Percentiles rank a stretch among this genome's conserved stretches.
phyloP scores from a whole-genome alignment of 2,888 invertebrate species.

The Caenorhabditis macrosperma region DNA sequence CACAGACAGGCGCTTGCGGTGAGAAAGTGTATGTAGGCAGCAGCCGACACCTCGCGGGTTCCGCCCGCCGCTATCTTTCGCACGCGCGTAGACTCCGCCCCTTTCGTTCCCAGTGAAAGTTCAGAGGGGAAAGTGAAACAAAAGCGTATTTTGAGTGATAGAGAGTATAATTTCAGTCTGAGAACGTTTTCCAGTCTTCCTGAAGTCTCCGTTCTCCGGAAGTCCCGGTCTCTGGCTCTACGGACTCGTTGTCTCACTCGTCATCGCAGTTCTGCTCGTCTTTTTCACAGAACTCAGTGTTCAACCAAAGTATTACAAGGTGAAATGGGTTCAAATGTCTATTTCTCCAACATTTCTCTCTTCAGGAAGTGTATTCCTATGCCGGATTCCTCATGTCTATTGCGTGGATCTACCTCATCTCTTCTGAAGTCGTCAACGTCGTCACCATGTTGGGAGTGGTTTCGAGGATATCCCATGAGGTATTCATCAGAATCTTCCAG shows the following conservation, averaged over 20 bases:
- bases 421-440: conserved; percentile 84
- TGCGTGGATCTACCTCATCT: conserved; percentile 84
- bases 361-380: conserved; percentile 80
- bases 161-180: too few relatives aligned
- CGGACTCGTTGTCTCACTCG: conserved; percentile 57
- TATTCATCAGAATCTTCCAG: background rate
- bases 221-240: conserved; percentile 65
- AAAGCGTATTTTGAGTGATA: too few relatives aligned
- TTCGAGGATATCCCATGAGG: conserved; percentile 79
- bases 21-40: conserved; percentile 10
- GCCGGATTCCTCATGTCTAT: conserved; percentile 84
- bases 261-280: conserved; percentile 62
- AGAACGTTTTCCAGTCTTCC: conserved; percentile 58
- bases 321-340: background rate
- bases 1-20: background rate
- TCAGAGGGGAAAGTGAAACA: background rate
- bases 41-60: conserved; percentile 47
- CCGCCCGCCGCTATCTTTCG: conserved; percentile 38
- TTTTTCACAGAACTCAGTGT: conserved; percentile 63
- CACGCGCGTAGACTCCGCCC: conserved; percentile 44
- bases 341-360: too few relatives aligned
- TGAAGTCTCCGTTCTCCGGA: conserved; percentile 47
- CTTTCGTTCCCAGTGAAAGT: background rate
- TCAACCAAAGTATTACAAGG: conserved; percentile 72
- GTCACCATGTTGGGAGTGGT: conserved; percentile 84